Evolutionary conservation across 2,113 vertebrate species (phyloP), one percentile per base, ranked within the genome.

Genomic region (Notarius lentiginosus): DNA sequence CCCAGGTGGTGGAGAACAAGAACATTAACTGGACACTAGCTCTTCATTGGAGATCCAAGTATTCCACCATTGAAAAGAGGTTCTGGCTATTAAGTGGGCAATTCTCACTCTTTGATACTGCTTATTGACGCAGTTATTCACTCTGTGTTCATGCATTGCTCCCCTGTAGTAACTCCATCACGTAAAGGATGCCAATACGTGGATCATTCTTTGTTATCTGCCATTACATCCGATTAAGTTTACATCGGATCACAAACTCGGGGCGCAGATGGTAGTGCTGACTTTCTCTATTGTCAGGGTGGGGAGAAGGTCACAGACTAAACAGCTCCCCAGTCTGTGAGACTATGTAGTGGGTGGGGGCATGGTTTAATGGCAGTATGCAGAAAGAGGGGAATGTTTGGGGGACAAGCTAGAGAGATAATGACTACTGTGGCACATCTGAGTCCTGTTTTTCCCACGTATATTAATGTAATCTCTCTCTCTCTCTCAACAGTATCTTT

Each of bases 201-300:
- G 27, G 55, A 4, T 58, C 77, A 34, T 18, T 34, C 27, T 22
- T 80, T 20, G 27, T 58, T 34, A 41, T 41, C n/a, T 79, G 51
- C 5, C 51, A 60, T 80, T 41, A 41, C 9, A 60, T 22, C 17
- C 56, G 60, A 41, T 20, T 60, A 41, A 34, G 41, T 41, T 80
- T 80, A 80, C 51, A 80, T 30, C 30, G 24, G 24, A 56, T 56
- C 27, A 80, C n/a, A 58, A 80, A 17, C 53, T 17, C 60, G 77
- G 17, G 55, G 30, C 27, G 17, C 77, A 80, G 77, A 80, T 80
- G 77, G 77, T 60, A 41, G 53, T 80, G 55, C 14, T 10, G 55
- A 58, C 11, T 80, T 34, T 80, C 17, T 0, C 77, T 80, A 80
- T 80, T 80, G 77, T 60, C 77, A 80, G 77, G 77, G 55, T 80